Conservation (phyloP, 2,888 invertebrate genomes). For the Drosophila algonquin region DNA sequence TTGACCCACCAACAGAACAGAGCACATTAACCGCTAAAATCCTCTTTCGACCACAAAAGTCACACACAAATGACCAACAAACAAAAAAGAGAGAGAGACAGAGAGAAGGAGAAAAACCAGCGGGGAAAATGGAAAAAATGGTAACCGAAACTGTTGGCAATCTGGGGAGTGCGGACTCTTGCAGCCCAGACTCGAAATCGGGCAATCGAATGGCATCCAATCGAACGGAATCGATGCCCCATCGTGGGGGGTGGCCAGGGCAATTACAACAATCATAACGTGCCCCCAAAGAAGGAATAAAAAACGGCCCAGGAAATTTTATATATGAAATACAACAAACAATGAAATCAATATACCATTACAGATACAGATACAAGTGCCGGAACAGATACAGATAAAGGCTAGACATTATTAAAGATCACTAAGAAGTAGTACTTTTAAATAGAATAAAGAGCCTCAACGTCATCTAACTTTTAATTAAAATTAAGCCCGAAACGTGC, state of each 20-base stretch:
- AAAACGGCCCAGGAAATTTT: neutral
- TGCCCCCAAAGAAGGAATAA: constrained; percentile 14
- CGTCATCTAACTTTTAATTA: neutral
- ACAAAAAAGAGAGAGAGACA: constrained; percentile 16
- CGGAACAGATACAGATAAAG: neutral
- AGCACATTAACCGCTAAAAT: constrained; percentile 49
- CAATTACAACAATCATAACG: constrained; percentile 62
- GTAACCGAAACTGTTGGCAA: constrained; percentile 42
- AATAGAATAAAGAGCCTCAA: too few species aligned
- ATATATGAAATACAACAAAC: constrained; percentile 16
- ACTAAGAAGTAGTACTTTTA: neutral
- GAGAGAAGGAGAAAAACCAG: constrained; percentile 6
- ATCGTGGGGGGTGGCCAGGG: constrained; percentile 22
- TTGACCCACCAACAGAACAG: constrained; percentile 16
- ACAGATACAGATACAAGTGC: constrained; percentile 16
- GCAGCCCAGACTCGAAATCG: constrained; percentile 20
- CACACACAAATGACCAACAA: constrained; percentile 43
- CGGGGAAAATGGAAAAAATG: constrained; percentile 31
- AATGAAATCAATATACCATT: constrained; percentile 35
- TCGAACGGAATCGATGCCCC: constrained; percentile 39
- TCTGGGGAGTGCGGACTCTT: neutral
- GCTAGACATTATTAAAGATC: neutral
- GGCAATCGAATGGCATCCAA: constrained; percentile 45
- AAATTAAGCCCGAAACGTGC: neutral
- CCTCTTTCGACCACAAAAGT: constrained; percentile 50